A percentile compares a stretch with the other conserved stretches of the same genome.
phyloP scores from a whole-genome alignment of 1,140 invertebrate genomes.

The Neodiprion fabricii region DNA sequence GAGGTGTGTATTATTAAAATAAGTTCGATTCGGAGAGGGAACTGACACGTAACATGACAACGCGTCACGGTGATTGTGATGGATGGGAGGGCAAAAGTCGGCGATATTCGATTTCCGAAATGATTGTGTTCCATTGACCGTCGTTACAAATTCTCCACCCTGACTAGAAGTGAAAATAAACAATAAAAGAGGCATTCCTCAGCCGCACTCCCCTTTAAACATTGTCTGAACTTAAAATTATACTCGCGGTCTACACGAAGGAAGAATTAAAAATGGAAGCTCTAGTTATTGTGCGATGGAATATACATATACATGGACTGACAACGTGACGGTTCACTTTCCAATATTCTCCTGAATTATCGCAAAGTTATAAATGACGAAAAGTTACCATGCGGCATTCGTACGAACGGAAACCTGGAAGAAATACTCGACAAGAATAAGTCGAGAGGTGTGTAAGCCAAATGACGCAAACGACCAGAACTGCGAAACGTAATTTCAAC shows the following conservation, averaged over 20 bases:
- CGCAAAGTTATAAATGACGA: neutral
- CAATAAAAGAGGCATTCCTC: neutral
- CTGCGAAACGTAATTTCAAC: neutral
- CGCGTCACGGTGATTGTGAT: too few relatives aligned
- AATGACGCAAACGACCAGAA: neutral
- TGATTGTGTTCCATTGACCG: too few relatives aligned
- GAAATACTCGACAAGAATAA: neutral
- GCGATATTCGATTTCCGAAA: too few relatives aligned
- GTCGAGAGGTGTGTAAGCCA: neutral
- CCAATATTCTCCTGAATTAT: neutral
- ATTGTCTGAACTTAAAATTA: neutral
- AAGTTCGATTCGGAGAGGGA: too few relatives aligned
- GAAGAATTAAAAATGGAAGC: too few relatives aligned
- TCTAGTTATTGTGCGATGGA: too few relatives aligned
- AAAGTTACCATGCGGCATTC: too few relatives aligned
- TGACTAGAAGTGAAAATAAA: neutral
- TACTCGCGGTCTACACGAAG: too few relatives aligned
- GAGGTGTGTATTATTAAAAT: too few relatives aligned
- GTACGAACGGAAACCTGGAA: neutral
- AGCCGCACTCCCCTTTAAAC: too few relatives aligned
- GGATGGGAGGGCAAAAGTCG: too few relatives aligned
- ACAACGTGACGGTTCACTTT: neutral
- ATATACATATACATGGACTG: neutral
- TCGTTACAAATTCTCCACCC: neutral
- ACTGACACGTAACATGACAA: too few relatives aligned